Evolutionary conservation across 2,888 invertebrate genomes (phyloP).

Genomic region (Gisinianus flammeolus): DNA sequence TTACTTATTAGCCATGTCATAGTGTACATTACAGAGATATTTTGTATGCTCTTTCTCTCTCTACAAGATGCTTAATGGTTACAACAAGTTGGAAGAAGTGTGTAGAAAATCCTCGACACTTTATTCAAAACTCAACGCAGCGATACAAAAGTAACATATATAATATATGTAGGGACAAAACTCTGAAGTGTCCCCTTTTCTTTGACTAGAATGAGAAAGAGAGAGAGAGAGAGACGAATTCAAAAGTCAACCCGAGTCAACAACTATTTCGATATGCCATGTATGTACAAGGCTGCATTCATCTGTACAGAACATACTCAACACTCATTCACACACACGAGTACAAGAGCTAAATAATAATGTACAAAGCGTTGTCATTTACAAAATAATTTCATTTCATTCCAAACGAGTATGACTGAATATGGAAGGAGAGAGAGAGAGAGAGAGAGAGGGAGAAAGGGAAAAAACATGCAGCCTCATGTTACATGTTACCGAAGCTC

Average conservation of each 20-base stretch:
- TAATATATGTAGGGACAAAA: too few species aligned
- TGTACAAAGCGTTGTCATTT: conserved; percentile 12
- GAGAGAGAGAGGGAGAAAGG: conserved; percentile 12
- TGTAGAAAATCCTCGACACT: conserved; percentile 21
- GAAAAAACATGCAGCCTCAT: conserved; percentile 25
- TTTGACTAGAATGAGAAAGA: too few species aligned
- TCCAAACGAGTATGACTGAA: neutral
- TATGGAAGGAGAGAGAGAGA: conserved; percentile 14
- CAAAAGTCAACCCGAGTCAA: conserved; percentile 8
- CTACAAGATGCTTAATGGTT: too few species aligned
- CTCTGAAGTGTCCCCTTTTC: conserved; percentile 1
- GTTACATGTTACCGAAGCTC: neutral
- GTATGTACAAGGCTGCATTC: neutral
- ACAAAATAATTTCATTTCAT: conserved; percentile 12
- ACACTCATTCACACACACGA: neutral
- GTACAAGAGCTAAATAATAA: neutral
- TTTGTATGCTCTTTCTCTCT: too few species aligned
- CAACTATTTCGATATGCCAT: conserved; percentile 2
- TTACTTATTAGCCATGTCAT: too few species aligned
- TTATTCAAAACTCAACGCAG: conserved; percentile 32
- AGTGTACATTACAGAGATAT: too few species aligned
- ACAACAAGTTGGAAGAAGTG: conserved; percentile 8
- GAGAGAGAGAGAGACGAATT: too few species aligned
- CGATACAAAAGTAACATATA: too few species aligned
- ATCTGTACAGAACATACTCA: neutral